Conservation (phyloP, 2,888 invertebrate genomes). For the Diabrotica balteata region DNA sequence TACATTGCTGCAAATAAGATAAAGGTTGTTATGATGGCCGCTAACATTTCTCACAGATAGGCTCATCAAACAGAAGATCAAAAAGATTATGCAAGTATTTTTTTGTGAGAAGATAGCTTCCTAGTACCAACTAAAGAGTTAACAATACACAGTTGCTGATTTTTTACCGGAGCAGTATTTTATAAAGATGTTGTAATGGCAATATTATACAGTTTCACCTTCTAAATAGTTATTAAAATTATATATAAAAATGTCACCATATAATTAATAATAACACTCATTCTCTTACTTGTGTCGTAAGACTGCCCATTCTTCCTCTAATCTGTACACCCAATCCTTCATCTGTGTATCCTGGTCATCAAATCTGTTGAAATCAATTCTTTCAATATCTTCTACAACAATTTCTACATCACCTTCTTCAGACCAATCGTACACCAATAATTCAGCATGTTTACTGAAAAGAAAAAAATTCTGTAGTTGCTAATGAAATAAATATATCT, state of each 20-base stretch:
- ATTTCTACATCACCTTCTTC: slow-evolving; percentile 82
- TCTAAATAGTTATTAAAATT: too few relatives aligned
- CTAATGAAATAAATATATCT: slow-evolving; percentile 12
- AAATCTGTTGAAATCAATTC: slow-evolving; percentile 72
- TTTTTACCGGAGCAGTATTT: too few relatives aligned
- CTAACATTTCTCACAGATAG: too few relatives aligned
- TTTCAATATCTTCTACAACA: slow-evolving; percentile 89
- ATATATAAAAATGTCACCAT: not conserved
- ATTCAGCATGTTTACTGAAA: slow-evolving; percentile 72
- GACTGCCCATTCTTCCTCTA: slow-evolving; percentile 70
- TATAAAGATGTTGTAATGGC: too few relatives aligned
- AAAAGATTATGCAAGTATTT: too few relatives aligned
- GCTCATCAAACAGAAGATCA: too few relatives aligned
- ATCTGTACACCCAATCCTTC: slow-evolving; percentile 76
- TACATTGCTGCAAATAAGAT: not conserved
- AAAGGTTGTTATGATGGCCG: not conserved
- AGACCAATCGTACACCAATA: slow-evolving; percentile 91
- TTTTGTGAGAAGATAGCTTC: too few relatives aligned
- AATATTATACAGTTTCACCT: too few relatives aligned
- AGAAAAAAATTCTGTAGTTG: slow-evolving; percentile 12
- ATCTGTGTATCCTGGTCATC: slow-evolving; percentile 71
- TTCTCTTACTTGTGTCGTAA: slow-evolving; percentile 60
- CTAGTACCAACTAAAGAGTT: too few relatives aligned
- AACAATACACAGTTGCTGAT: too few relatives aligned
- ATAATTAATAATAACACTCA: not conserved